These are phyloP conservation scores for Esox niger DNA, from an alignment of 2,113 vertebrate genomes.

Conservation along the genomic window DNA sequence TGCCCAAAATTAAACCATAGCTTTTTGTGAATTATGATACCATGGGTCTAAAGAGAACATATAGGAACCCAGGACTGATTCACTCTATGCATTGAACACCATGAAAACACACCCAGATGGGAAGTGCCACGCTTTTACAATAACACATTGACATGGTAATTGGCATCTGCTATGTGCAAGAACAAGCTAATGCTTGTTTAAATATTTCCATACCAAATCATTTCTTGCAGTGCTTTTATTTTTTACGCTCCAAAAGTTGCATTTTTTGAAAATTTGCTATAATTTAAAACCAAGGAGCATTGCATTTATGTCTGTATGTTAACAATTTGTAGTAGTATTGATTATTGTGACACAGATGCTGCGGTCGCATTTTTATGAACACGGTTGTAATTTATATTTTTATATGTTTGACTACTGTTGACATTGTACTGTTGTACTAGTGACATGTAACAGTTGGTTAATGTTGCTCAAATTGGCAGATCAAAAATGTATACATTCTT, in stretches of 20 bases:
- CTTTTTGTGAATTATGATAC: no score
- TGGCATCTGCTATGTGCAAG: slow-evolving; percentile 20
- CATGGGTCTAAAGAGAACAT: no score
- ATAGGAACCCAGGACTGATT: background rate
- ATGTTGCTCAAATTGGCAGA: no score
- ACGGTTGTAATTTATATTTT: no score
- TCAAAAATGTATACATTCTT: no score
- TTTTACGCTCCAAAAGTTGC: background rate
- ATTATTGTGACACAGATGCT: background rate
- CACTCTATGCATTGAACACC: no score
- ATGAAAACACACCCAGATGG: no score
- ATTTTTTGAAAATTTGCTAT: background rate
- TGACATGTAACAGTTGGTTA: no score
- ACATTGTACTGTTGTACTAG: no score
- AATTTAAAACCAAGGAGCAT: background rate
- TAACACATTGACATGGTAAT: slow-evolving; percentile 22
- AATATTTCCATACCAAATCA: background rate
- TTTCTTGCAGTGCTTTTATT: background rate
- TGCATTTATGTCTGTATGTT: background rate
- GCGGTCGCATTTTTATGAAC: no score
- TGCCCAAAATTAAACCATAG: no score
- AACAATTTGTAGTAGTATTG: background rate
- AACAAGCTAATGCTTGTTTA: slow-evolving; percentile 47
- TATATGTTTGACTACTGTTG: no score
- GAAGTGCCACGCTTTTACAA: slow-evolving; percentile 3